Base-by-base conservation (phyloP, 1,140 invertebrate species). In the Dermatophagoides farinae region DNA sequence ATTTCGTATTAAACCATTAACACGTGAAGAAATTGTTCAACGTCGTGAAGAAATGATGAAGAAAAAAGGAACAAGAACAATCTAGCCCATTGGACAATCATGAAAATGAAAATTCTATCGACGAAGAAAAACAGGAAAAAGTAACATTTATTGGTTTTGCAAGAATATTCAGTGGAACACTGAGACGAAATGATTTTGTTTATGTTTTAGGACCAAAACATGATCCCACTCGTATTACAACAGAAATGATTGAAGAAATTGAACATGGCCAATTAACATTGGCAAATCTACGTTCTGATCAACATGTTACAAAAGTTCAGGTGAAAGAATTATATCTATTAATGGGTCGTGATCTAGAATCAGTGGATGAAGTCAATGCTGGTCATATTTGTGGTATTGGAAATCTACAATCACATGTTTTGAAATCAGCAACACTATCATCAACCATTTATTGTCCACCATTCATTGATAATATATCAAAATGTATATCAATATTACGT, bases 381-480 rank as follows among this genome's bases (percentile, higher is more conserved):
- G 93, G 93, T 9, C 91, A 90, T 71, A 83, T 97, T 58, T 78
- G 89, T 54, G 86, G 84, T 52, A 90, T 97, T 62, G 85, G 86
- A 38, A 85, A 84, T 9, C 70, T 97, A 57, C 85, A 93, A 66
- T 80, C 88, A 0, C 80, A 86, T 68, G 79, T 90, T 14, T 72
- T 95, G 0, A 91, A 93, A 73, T 89, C 86, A 14, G 90, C 85
- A 0, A 96, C 91, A 0, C 70, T 97, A n/a, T 87, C 87, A 12
- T 82, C 78, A 57, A 84, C 80, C 0, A 67, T 88, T 23, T 80
- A 81, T 61, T 92, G 88, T 75, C 86, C 90, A 0, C 79, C 91
- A 0, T 93, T 98, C 67, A 82, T 82, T 41, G 88, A 95, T 68
- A 71, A 89, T 41, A 79, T 86, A 66, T 41, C 53, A 1, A 44